Conservation (phyloP, 1,140 invertebrate genomes). For the Batillaria attramentaria region DNA sequence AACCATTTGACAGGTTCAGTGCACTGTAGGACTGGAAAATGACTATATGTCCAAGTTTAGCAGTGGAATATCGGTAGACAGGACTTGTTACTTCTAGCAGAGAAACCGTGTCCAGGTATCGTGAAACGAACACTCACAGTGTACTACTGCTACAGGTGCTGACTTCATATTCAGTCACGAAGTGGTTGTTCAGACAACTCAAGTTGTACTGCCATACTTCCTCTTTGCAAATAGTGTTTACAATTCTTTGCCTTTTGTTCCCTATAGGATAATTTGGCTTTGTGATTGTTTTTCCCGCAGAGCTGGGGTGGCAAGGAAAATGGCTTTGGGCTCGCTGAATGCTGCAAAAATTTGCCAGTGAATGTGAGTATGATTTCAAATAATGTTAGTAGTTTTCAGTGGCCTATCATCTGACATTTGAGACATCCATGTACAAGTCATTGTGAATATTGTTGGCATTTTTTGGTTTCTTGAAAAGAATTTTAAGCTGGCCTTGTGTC, state of each 20-base stretch:
- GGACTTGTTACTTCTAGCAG: no score
- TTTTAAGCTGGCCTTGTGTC: background rate
- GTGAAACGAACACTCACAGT: no score
- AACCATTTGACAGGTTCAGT: no score
- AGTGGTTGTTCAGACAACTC: no score
- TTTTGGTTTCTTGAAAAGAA: background rate
- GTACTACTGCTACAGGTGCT: no score
- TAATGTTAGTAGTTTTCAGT: background rate
- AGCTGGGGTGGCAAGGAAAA: conserved; percentile 92
- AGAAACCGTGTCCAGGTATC: no score
- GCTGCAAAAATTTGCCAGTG: conserved; percentile 79
- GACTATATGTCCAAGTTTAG: no score
- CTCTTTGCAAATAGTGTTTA: background rate
- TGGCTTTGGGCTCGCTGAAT: conserved; percentile 88
- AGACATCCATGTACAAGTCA: background rate
- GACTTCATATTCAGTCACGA: no score
- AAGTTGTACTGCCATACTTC: no score
- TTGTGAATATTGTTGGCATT: no score
- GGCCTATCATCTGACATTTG: background rate
- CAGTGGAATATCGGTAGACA: no score
- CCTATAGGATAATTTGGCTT: conserved; percentile 6
- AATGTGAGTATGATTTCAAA: conserved; percentile 69
- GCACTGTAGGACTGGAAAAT: no score
- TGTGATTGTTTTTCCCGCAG: conserved; percentile 51
- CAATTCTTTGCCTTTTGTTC: background rate